Base-by-base conservation (phyloP, 2,888 invertebrate species). In the Drosophila peninsularis region DNA sequence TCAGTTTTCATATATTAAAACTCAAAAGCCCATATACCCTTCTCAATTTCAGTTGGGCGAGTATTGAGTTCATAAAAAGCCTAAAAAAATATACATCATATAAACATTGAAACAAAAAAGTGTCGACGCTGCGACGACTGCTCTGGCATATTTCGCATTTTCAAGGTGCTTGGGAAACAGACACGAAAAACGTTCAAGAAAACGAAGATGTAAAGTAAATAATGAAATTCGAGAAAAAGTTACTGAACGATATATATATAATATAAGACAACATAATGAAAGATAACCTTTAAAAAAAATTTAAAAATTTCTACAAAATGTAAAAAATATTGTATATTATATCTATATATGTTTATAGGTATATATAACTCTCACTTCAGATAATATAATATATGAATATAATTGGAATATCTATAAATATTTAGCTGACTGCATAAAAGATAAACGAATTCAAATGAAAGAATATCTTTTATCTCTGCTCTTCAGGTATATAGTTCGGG, bases 141-240 rank as follows among this genome's bases (percentile, higher is more conserved):
- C 14, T 42, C 24, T 42, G 19, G 6, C 36, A 21, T 30, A 57
- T 37, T 62, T 19, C 9, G 21, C 11, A 36, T 44, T 45, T 32
- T 32, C 45, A 56, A 62, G 62, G 62, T 47, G 45, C 17, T n/a
- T 24, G 24, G 17, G 53, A 27, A 55, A 47, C 10, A 34, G 9
- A 7, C 6, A 13, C 10, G n/a, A 30, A 34, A 37, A n/a, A 17
- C 11, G 5, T 2, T 41, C 5, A 34, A 14, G 13, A 14, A 47
- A 11, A 11, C 14, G 5, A 54, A 55, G 41, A 11, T 34, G 17
- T 1, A 17, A 24, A 21, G 30, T n/a, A 27, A 24, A 27, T 9
- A 42, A 13, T 17, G 32, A 13, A 27, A 11, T 32, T 54, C 32
- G 24, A 17, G 7, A 0, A 21, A 14, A 14, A 21, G 1, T 13